A percentile compares a stretch with the other conserved stretches of the same genome.
Conservation (phyloP, 2,797 vertebrate species). For the Rhabdophis nuchalis region DNA sequence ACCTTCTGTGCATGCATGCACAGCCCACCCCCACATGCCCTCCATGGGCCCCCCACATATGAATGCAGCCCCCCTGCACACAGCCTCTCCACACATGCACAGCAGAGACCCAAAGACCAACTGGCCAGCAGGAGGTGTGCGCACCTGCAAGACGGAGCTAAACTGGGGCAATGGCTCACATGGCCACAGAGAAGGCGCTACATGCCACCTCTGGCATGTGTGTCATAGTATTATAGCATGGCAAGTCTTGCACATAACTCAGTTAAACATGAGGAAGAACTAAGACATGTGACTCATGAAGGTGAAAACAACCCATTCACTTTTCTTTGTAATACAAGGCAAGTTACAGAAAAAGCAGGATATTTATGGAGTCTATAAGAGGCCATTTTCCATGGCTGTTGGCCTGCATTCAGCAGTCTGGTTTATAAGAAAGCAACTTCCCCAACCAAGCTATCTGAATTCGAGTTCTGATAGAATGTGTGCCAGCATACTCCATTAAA, state of each 20-base stretch:
- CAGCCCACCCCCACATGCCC: too few species aligned
- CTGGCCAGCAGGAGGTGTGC: too few species aligned
- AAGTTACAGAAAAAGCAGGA: background rate
- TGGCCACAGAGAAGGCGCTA: too few species aligned
- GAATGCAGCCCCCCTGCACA: too few species aligned
- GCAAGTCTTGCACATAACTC: background rate
- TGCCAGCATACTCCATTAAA: background rate
- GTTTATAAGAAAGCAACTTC: background rate
- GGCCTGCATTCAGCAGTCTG: background rate
- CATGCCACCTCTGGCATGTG: too few species aligned
- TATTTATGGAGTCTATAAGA: background rate
- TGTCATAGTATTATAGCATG: too few species aligned
- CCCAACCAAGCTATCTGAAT: background rate
- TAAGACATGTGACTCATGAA: background rate
- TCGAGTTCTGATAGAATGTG: background rate
- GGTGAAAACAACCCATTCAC: background rate
- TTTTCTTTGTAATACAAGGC: background rate
- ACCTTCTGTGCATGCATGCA: too few species aligned
- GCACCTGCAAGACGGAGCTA: too few species aligned
- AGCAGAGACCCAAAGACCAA: too few species aligned
- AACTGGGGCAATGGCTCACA: too few species aligned
- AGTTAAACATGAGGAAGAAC: background rate
- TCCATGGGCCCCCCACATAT: too few species aligned
- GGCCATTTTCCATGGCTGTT: background rate
- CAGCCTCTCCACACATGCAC: too few species aligned